Evolutionary conservation across 2,797 vertebrate species (phyloP).

Genomic region (Cossypha niveicapilla): DNA sequence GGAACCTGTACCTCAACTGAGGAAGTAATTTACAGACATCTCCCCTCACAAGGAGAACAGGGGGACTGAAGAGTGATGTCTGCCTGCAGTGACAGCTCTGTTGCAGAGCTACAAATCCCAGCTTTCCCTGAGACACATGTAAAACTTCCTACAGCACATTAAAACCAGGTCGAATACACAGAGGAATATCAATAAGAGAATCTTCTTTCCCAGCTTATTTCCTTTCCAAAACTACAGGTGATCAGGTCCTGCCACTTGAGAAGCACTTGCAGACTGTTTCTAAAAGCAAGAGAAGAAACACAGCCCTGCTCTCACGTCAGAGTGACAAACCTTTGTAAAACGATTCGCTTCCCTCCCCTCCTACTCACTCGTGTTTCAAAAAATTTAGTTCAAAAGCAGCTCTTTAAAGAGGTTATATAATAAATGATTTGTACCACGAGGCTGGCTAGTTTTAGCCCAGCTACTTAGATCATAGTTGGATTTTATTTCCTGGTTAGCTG

Average conservation of each 20-base stretch:
- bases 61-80: background rate
- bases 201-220: background rate
- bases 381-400: background rate
- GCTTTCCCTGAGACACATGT: background rate
- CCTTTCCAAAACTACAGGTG: background rate
- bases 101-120: constrained; percentile 5
- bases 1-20: background rate
- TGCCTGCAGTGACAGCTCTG: background rate
- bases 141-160: background rate
- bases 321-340: constrained; percentile 26
- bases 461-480: constrained; percentile 4
- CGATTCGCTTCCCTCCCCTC: background rate
- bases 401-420: constrained; percentile 26
- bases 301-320: constrained; percentile 3
- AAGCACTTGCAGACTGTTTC: background rate
- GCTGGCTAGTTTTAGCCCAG: constrained; percentile 26
- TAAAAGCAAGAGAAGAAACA: background rate
- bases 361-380: background rate
- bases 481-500: background rate
- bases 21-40: background rate
- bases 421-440: background rate
- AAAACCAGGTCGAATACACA: background rate
- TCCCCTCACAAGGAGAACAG: background rate
- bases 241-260: background rate
- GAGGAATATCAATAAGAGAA: background rate